Conservation (phyloP, 2,888 invertebrate species). For the Philaethria dido region DNA sequence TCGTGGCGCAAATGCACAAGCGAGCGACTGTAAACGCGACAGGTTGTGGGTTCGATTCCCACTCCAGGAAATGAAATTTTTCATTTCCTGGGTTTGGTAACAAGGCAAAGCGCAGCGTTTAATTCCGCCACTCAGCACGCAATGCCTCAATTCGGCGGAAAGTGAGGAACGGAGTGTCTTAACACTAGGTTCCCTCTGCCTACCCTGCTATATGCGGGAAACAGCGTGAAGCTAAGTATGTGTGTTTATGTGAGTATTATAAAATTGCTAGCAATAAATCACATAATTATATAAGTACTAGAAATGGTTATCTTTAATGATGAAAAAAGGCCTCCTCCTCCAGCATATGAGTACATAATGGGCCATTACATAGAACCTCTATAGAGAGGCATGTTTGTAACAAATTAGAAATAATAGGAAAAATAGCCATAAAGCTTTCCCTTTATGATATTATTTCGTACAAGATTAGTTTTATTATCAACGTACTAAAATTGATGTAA, state of each 20-base stretch:
- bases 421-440: constrained; percentile 39
- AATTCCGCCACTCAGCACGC: too few relatives aligned
- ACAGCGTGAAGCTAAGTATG: too few relatives aligned
- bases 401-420: constrained; percentile 44
- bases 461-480: constrained; percentile 42
- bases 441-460: constrained; percentile 42
- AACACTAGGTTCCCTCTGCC: too few relatives aligned
- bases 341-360: constrained; percentile 40
- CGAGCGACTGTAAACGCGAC: too few relatives aligned
- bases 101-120: too few relatives aligned
- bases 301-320: constrained; percentile 33
- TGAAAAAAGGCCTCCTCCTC: constrained; percentile 31
- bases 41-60: too few relatives aligned
- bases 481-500: constrained; percentile 31
- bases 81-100: too few relatives aligned
- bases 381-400: constrained; percentile 32
- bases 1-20: too few relatives aligned
- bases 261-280: background rate
- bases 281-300: constrained; percentile 14
- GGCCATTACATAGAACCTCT: constrained; percentile 36
- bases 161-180: too few relatives aligned
- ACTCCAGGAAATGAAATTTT: too few relatives aligned
- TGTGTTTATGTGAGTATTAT: background rate
- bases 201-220: too few relatives aligned
- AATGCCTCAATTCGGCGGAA: too few relatives aligned